phyloP scores from a whole-genome alignment of 2,113 vertebrate species.

The Psittacus erithacus region DNA sequence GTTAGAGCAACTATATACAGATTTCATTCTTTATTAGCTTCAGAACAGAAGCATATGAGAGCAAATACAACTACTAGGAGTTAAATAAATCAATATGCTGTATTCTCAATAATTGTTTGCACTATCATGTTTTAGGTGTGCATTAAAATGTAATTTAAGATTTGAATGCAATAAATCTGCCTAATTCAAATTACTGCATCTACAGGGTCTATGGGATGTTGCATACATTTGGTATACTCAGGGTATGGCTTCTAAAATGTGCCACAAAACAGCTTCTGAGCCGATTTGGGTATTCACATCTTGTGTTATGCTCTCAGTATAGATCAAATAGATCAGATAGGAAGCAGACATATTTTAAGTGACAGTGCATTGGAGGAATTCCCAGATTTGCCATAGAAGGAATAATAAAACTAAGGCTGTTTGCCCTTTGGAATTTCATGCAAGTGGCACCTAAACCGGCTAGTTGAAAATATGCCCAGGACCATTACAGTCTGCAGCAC shows the following conservation, averaged over 20 bases:
- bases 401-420: not conserved
- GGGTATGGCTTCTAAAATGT: not conserved
- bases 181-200: not conserved
- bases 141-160: not conserved
- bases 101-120: not conserved
- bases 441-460: not conserved
- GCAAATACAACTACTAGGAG: not conserved
- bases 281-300: not conserved
- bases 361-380: not conserved
- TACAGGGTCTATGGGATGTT: not conserved
- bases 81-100: not conserved
- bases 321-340: not conserved
- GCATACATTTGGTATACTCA: not conserved
- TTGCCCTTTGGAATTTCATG: not conserved
- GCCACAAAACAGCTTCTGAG: not conserved
- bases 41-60: not conserved
- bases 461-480: not conserved
- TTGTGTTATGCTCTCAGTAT: not conserved
- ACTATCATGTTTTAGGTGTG: not conserved
- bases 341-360: not conserved
- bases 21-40: not conserved
- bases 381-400: not conserved
- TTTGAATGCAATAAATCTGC: not conserved
- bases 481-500: not conserved
- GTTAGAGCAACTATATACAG: not conserved